Base-by-base conservation (phyloP, 2,113 vertebrate genomes). In the Cyanistes caeruleus region DNA sequence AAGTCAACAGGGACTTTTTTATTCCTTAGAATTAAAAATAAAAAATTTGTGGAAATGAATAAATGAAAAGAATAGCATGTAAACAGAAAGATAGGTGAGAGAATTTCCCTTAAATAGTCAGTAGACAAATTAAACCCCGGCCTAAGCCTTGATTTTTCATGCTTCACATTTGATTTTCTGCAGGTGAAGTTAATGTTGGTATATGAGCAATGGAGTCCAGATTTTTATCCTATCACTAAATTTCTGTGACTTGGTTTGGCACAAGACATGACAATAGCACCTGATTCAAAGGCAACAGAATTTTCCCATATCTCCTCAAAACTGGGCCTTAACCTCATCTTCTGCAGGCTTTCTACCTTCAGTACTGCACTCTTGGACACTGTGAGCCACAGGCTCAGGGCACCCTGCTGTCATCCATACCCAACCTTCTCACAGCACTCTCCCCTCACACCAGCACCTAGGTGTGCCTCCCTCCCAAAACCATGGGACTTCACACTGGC, bases 351-450 rank as follows among this genome's bases (percentile, higher is more conserved):
- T 89, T 83, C 33, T n/a, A 9, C 9, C 4, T 82, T 75, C 31
- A 70, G 0, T 51, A 22, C 21, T 88, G 25, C 23, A 24, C 7
- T 5, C 14, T 30, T 41, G 10, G 56, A 31, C 30, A 60, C 51
- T 1, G 0, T 25, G 33, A 87, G 55, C 44, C 2, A 2, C 35
- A 21, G 18, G 52, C 9, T 65, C 6, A 44, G 3, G 3, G 15
- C 13, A 58, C 7, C 52, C 16, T 10, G 3, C 35, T 1, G 0
- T 68, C 21, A 64, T 8, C n/a, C 10, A 15, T 11, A 13, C 12
- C 64, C 22, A 51, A 64, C 20, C 21, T 52, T 69, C 64, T 84
- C 11, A 9, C 18, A 56, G 37, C 5, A 33, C 4, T 6, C 1
- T 72, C 9, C 33, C 9, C 16, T 88, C 20, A 56, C 49, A 49